Percentiles rank a stretch among this genome's conserved stretches.
These are phyloP conservation scores for Megamerina dolium DNA, from an alignment of 2,888 invertebrate species.

Conservation along the genomic window DNA sequence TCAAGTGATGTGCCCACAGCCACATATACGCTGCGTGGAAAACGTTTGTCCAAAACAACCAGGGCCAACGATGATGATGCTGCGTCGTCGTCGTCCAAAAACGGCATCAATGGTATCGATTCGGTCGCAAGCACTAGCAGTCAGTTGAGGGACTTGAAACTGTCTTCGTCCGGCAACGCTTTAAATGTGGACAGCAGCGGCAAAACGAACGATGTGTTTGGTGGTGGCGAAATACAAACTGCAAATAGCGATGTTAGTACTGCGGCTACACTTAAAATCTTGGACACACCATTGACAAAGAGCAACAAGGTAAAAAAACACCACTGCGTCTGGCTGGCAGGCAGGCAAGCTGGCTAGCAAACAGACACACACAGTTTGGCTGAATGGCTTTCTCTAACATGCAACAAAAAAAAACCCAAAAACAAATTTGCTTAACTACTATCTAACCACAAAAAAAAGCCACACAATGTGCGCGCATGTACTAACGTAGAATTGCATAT, in stretches of 20 bases:
- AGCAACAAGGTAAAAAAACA: constrained; percentile 31
- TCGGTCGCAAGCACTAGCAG: constrained; percentile 9
- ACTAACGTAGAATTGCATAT: too few relatives aligned
- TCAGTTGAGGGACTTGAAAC: constrained; percentile 17
- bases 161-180: constrained; percentile 11
- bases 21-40: constrained; percentile 38
- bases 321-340: constrained; percentile 3
- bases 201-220: constrained; percentile 4
- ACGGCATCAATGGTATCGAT: constrained; percentile 20
- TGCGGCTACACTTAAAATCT: constrained; percentile 28
- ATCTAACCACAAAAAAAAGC: neutral
- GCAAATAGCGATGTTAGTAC: constrained; percentile 22
- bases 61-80: constrained; percentile 2
- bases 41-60: constrained; percentile 22
- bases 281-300: constrained; percentile 20
- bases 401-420: too few relatives aligned
- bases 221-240: constrained; percentile 13
- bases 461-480: neutral
- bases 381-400: too few relatives aligned
- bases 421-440: too few relatives aligned
- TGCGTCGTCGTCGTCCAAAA: neutral
- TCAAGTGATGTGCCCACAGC: constrained; percentile 38
- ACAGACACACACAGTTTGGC: too few relatives aligned
- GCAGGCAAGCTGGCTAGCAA: neutral
- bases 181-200: constrained; percentile 15